A percentile compares a stretch with the other conserved stretches of the same genome.
These are phyloP conservation scores for Tipula lateralis DNA, from an alignment of 2,888 invertebrate species.

Conservation along the genomic window DNA sequence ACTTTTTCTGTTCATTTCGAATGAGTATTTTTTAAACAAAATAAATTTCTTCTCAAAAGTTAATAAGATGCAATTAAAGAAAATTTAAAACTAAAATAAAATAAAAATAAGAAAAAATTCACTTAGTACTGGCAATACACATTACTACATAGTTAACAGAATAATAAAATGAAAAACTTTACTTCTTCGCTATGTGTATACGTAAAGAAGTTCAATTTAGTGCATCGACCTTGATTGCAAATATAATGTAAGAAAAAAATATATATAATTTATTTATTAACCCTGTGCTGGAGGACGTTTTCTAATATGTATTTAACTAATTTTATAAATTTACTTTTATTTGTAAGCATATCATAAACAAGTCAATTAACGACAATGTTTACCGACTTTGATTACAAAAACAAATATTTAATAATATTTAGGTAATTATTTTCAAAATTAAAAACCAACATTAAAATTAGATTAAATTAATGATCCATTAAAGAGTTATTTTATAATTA, in stretches of 20 bases:
- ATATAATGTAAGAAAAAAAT: not conserved
- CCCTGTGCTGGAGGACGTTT: not conserved
- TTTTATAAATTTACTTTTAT: not conserved
- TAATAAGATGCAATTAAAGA: not conserved
- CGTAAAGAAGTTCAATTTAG: constrained; percentile 12
- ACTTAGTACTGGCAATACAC: not conserved
- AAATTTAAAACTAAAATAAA: not conserved
- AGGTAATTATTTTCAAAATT: not conserved
- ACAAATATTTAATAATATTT: not conserved
- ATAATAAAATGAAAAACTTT: not conserved
- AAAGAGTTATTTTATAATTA: not conserved
- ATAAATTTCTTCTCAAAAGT: not conserved
- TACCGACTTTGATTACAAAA: not conserved
- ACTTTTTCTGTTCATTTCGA: not conserved
- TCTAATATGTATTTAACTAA: not conserved
- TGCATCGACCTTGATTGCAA: constrained; percentile 28
- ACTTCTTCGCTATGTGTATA: not conserved
- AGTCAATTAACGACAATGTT: not conserved
- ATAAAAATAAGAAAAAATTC: not conserved
- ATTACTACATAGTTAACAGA: not conserved
- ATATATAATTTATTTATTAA: not conserved
- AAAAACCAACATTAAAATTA: not conserved
- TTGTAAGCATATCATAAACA: not conserved
- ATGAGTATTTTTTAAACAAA: not conserved
- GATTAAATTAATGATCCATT: not conserved